Evolutionary conservation across 2,797 vertebrate genomes (phyloP).

Genomic region (Geotria australis): DNA sequence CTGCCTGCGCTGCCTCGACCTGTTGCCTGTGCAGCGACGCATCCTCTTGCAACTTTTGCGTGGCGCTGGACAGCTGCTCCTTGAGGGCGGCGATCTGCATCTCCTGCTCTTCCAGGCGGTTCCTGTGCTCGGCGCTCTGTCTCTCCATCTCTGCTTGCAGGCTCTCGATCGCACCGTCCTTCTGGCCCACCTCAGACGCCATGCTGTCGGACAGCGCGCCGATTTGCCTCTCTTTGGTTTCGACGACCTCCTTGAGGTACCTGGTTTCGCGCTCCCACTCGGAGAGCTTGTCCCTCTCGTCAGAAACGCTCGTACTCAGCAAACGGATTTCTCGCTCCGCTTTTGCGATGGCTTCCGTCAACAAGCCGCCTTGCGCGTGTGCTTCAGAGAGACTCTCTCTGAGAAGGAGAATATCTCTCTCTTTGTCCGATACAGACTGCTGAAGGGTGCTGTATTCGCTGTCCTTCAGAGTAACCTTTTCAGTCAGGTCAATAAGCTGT

Average conservation of each 20-base stretch:
- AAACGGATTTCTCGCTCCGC: too few relatives aligned
- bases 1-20: not conserved
- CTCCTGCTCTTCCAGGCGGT: constrained; percentile 13
- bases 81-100: constrained; percentile 18
- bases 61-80: constrained; percentile 21
- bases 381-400: too few relatives aligned
- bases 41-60: not conserved
- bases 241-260: not conserved
- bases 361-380: too few relatives aligned
- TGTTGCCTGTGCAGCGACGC: not conserved
- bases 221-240: not conserved
- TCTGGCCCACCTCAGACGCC: not conserved
- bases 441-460: too few relatives aligned
- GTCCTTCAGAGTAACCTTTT: too few relatives aligned
- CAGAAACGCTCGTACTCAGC: too few relatives aligned
- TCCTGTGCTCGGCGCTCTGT: not conserved
- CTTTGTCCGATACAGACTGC: too few relatives aligned
- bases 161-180: not conserved
- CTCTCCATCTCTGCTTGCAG: not conserved
- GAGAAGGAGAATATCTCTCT: too few relatives aligned
- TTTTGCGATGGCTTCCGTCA: too few relatives aligned
- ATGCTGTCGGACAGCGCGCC: not conserved
- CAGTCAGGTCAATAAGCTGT: too few relatives aligned
- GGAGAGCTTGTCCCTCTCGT: too few relatives aligned
- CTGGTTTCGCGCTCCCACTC: too few relatives aligned